Percentiles rank a stretch among this genome's conserved stretches.
Conservation (phyloP, 2,888 invertebrate species). For the Apamea sordens region DNA sequence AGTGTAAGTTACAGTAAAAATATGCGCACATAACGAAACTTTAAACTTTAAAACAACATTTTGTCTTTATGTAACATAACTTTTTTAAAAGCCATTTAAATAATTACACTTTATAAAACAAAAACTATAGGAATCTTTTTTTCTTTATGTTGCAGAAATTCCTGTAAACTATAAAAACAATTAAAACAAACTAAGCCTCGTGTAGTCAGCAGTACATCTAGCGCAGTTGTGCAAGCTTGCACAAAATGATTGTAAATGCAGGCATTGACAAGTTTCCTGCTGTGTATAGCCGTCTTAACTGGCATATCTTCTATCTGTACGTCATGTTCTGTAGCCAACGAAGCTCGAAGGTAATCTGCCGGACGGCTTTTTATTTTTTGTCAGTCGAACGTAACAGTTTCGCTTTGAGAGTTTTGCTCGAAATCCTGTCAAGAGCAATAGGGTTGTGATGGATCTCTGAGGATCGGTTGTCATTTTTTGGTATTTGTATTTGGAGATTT, state of each 20-base stretch:
- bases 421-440: conserved; percentile 62
- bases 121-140: too few relatives aligned
- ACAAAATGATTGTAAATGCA: neutral
- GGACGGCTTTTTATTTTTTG: conserved; percentile 66
- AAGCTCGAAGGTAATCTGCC: conserved; percentile 52
- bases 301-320: conserved; percentile 34
- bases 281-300: conserved; percentile 8
- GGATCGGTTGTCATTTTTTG: conserved; percentile 1
- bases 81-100: too few relatives aligned
- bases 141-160: too few relatives aligned
- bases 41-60: too few relatives aligned
- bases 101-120: too few relatives aligned
- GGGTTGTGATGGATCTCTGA: conserved; percentile 2
- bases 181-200: too few relatives aligned
- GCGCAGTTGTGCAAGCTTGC: neutral
- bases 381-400: conserved; percentile 63
- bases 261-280: neutral
- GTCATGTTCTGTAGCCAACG: conserved; percentile 15
- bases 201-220: neutral
- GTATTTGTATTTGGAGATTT: neutral
- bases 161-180: too few relatives aligned
- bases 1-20: too few relatives aligned
- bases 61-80: too few relatives aligned
- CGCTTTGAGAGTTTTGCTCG: conserved; percentile 54
- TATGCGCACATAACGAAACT: too few relatives aligned